Evolutionary conservation across 2,888 invertebrate species (phyloP).

Genomic region (Cerastoderma edule): DNA sequence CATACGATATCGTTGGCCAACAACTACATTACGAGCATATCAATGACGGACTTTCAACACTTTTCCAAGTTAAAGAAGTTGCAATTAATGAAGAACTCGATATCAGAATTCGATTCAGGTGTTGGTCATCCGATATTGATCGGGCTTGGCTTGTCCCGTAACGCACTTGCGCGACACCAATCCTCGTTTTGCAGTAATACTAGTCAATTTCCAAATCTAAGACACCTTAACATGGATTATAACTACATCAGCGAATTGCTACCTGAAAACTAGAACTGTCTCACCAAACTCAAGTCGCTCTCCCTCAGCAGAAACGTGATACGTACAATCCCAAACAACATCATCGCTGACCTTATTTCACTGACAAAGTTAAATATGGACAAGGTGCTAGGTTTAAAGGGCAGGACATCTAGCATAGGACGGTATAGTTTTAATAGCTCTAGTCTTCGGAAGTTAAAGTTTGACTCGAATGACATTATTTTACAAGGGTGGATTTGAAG

Average conservation of each 20-base stretch:
- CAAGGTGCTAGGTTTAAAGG: neutral
- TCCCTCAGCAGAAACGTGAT: neutral
- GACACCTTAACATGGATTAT: neutral
- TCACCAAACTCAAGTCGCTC: neutral
- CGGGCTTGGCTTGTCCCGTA: neutral
- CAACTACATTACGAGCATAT: neutral
- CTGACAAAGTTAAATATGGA: neutral
- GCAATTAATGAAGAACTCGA: neutral
- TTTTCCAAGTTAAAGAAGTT: neutral
- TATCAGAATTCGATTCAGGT: neutral
- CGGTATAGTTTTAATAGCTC: neutral
- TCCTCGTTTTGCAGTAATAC: neutral
- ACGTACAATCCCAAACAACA: slow-evolving; percentile 2
- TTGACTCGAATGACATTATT: neutral
- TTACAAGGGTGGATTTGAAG: neutral
- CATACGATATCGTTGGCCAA: neutral
- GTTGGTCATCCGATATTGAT: neutral
- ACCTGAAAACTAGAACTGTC: neutral
- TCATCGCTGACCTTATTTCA: slow-evolving; percentile 4
- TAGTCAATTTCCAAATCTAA: neutral
- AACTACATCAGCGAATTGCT: neutral
- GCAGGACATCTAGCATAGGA: too few species aligned
- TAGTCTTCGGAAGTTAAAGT: neutral
- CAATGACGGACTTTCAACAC: neutral
- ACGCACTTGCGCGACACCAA: neutral